These are phyloP conservation scores for Clinocottus analis DNA, from an alignment of 2,113 vertebrate species.

Conservation along the genomic window DNA sequence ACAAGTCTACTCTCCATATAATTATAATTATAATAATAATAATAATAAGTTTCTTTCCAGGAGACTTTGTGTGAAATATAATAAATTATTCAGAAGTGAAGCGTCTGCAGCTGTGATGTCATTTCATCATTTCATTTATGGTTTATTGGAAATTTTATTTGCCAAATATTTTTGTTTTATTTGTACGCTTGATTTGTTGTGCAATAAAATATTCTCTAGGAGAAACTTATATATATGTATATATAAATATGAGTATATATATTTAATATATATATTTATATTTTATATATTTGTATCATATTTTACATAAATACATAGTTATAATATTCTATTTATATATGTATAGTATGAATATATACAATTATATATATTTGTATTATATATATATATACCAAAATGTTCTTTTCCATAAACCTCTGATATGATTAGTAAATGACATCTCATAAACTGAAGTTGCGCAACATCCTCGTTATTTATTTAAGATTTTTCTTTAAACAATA, in stretches of 20 bases:
- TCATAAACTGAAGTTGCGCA: constrained; percentile 1
- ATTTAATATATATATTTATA: too few relatives aligned
- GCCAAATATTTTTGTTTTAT: not conserved
- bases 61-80: constrained; percentile 1
- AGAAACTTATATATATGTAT: not conserved
- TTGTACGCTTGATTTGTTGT: not conserved
- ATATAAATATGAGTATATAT: too few relatives aligned
- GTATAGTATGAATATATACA: not conserved
- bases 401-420: constrained; percentile 1
- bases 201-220: not conserved
- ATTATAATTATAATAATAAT: too few relatives aligned
- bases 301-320: not conserved
- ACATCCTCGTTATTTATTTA: constrained; percentile 48
- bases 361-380: not conserved
- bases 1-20: not conserved
- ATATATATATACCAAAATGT: not conserved
- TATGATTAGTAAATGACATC: not conserved
- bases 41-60: not conserved
- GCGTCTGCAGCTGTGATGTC: not conserved
- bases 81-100: not conserved
- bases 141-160: not conserved
- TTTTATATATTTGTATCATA: not conserved
- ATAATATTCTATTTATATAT: too few relatives aligned
- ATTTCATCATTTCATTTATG: not conserved
- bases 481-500: constrained; percentile 37